These are phyloP conservation scores for Macroglossus sobrinus DNA, from an alignment of 2,113 vertebrate species.

Conservation along the genomic window DNA sequence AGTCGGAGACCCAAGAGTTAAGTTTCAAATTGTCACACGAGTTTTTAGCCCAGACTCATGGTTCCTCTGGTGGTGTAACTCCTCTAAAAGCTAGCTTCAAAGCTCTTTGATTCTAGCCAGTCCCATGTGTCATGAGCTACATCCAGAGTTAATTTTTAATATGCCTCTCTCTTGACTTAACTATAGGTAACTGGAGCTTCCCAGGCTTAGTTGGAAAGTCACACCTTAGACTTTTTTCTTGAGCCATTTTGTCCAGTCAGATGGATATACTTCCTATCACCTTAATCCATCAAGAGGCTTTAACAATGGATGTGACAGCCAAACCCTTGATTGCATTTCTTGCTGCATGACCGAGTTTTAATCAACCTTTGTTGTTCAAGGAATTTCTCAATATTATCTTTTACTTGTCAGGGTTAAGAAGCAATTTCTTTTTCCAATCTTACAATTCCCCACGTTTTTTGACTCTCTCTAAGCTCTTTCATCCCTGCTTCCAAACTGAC, in stretches of 20 bases:
- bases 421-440: neutral
- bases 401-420: neutral
- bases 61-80: neutral
- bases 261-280: neutral
- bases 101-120: neutral
- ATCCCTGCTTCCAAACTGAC: neutral
- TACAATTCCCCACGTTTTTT: neutral
- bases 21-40: neutral
- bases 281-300: neutral
- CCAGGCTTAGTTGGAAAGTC: neutral
- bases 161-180: neutral
- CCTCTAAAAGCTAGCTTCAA: neutral
- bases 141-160: neutral
- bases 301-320: neutral
- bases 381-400: slow-evolving; percentile 3
- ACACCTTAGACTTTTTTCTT: neutral
- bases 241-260: neutral
- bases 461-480: neutral
- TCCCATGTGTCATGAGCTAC: neutral
- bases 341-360: neutral
- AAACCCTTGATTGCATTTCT: neutral
- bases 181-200: neutral
- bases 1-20: neutral
- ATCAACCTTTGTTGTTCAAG: neutral
- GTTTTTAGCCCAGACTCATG: neutral